These are phyloP conservation scores for Platorchestia sp. DNA, from an alignment of 1,140 invertebrate genomes.

Conservation along the genomic window DNA sequence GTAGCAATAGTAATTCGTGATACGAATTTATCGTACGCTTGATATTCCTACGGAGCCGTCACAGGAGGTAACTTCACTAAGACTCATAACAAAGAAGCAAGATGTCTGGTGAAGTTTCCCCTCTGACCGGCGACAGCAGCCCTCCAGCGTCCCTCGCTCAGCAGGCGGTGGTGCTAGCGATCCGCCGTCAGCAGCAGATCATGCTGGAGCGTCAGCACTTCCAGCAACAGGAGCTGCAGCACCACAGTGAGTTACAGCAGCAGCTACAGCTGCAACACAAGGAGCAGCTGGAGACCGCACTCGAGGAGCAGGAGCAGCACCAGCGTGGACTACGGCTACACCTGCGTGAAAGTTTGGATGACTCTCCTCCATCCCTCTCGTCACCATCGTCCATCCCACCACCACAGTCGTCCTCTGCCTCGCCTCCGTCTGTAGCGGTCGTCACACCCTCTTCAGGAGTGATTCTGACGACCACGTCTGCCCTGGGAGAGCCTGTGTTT, in stretches of 20 bases:
- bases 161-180: conserved; percentile 10
- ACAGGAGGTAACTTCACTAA: too few species aligned
- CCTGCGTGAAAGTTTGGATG: conserved; percentile 43
- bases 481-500: conserved; percentile 39
- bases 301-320: background rate
- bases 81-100: background rate
- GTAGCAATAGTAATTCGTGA: background rate
- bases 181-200: conserved; percentile 1
- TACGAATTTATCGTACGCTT: background rate
- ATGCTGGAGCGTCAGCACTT: conserved; percentile 44
- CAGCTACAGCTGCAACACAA: conserved; percentile 18
- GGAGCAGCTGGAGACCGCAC: background rate
- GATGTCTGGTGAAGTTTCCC: conserved; percentile 48
- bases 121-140: conserved; percentile 37
- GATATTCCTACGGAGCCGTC: background rate
- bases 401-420: conserved; percentile 11
- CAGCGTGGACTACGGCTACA: conserved; percentile 36
- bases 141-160: background rate
- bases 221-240: conserved; percentile 33
- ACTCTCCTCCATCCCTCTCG: conserved; percentile 25
- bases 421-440: conserved; percentile 39
- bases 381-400: conserved; percentile 22
- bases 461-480: conserved; percentile 8
- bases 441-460: conserved; percentile 39
- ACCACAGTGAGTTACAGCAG: conserved; percentile 13